These are phyloP conservation scores for Miltochrista miniata DNA, from an alignment of 2,888 invertebrate species.

Conservation along the genomic window DNA sequence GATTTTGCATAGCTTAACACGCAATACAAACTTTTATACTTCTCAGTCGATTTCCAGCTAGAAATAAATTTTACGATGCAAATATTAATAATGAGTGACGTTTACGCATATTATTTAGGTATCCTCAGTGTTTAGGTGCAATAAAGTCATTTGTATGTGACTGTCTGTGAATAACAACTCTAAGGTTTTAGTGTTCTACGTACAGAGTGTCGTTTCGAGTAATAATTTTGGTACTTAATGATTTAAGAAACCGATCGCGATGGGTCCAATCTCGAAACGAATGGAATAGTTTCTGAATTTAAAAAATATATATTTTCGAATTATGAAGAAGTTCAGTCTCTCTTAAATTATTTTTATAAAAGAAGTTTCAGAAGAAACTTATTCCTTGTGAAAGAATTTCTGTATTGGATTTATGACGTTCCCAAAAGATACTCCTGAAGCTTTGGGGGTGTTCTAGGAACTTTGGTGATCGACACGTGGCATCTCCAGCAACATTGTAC, in stretches of 20 bases:
- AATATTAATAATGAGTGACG: conserved; percentile 33
- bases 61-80: conserved; percentile 26
- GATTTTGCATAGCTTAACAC: conserved; percentile 10
- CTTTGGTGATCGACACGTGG: too few relatives aligned
- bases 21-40: conserved; percentile 20
- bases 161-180: conserved; percentile 1
- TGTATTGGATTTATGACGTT: too few relatives aligned
- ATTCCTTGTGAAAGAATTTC: too few relatives aligned
- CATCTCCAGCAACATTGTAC: too few relatives aligned
- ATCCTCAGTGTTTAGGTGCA: conserved; percentile 20
- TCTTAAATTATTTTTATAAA: too few relatives aligned
- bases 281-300: neutral
- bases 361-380: too few relatives aligned
- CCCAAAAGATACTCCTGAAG: too few relatives aligned
- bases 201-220: neutral
- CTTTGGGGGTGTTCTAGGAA: too few relatives aligned
- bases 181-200: conserved; percentile 2
- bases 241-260: neutral
- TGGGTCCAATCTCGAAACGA: neutral
- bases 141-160: conserved; percentile 23
- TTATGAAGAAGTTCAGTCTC: too few relatives aligned
- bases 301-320: neutral
- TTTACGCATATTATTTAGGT: conserved; percentile 29
- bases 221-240: conserved; percentile 1
- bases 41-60: conserved; percentile 27